These are phyloP conservation scores for Menura novaehollandiae DNA, from an alignment of 2,113 vertebrate species.

Conservation along the genomic window DNA sequence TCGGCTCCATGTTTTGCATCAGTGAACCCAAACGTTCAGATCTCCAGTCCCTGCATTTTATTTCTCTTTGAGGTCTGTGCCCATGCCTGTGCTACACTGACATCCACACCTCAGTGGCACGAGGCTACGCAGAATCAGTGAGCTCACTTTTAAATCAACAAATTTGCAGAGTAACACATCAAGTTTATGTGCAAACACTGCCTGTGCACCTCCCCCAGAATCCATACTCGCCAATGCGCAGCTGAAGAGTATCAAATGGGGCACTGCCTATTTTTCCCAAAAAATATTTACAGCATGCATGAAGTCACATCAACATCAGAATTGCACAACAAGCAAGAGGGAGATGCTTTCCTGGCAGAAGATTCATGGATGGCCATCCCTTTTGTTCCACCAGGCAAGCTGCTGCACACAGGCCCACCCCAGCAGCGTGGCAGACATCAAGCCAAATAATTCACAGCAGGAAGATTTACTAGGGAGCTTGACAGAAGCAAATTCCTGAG, in stretches of 20 bases:
- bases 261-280: neutral
- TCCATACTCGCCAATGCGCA: neutral
- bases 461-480: neutral
- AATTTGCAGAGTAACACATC: neutral
- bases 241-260: neutral
- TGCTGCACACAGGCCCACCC: rapidly evolving
- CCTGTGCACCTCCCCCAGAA: neutral
- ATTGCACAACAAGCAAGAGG: neutral
- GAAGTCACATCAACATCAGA: neutral
- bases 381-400: too few relatives aligned
- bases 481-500: neutral
- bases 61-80: neutral
- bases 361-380: rapidly evolving
- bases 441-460: neutral
- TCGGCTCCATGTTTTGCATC: neutral
- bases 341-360: neutral
- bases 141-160: neutral
- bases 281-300: neutral
- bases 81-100: neutral
- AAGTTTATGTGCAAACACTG: neutral
- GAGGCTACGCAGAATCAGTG: neutral
- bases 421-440: rapidly evolving
- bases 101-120: neutral
- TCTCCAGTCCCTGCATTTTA: neutral
- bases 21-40: neutral